Base-by-base conservation (phyloP, 1,140 invertebrate genomes). In the Aphelinus certus region DNA sequence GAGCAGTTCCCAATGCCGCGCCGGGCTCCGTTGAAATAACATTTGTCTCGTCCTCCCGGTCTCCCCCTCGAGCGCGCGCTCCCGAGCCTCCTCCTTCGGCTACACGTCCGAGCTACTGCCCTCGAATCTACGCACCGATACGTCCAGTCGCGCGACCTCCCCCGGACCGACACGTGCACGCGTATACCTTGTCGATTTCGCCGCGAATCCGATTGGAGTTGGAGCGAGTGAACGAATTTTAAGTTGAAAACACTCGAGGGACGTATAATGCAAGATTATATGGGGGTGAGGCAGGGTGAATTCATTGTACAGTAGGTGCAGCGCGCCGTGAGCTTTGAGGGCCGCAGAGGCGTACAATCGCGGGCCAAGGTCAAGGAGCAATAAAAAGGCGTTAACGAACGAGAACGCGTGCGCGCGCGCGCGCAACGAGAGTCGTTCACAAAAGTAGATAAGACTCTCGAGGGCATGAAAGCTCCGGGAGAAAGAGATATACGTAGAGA, bases 11-110 rank as follows among this genome's bases (percentile, higher is more conserved):
- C 26, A 26, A 26, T 26, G 26, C 77, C 78, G 77, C 77, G 75
- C 79, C 68, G 75, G 43, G 66, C 77, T 77, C 76, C 77, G 81
- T 84, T 83, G 77, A 79, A 84, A 83, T 82, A 84, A 84, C 82
- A 84, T 75, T 79, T 26, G 26, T 26, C 26, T 26, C 26, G 26
- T 26, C 26, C 26, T 26, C 26, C 26, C 26, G 26, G 26, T 26
- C 26, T 26, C 26, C 26, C 26, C 26, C 26, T 26, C 26, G 26
- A 26, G 26, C 26, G 26, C 51, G 51, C 51, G 4, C 51, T 53
- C 51, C 51, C 51, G 51, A 9, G 4, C 4, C 9, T 53, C 4
- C 9, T 9, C 51, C 51, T 9, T 53, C 51, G 51, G 4, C 51
- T 26, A 26, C 26, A 26, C 26, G 26, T 26, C 26, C 26, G 26